Conservation (phyloP, 2,888 invertebrate genomes). For the Melinaea menophilus region DNA sequence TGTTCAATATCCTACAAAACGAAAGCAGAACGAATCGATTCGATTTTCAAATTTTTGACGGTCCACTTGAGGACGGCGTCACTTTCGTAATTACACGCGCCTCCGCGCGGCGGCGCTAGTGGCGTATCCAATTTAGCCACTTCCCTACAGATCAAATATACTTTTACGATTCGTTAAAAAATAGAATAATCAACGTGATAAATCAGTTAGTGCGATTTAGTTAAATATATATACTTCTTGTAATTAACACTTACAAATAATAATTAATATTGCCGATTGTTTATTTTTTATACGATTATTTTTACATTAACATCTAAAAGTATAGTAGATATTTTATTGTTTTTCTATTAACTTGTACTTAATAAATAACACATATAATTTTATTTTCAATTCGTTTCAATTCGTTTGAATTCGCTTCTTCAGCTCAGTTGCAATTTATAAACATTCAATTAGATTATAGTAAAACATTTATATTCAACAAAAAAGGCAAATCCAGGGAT, state of each 20-base stretch:
- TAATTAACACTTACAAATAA: no score
- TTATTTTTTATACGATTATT: no score
- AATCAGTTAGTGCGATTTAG: constrained; percentile 25
- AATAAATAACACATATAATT: no score
- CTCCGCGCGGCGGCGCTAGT: constrained; percentile 46
- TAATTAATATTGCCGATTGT: no score
- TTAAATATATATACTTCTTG: no score
- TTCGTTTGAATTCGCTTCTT: not conserved
- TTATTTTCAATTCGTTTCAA: not conserved
- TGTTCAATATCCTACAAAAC: constrained; percentile 30
- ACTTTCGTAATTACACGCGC: constrained; percentile 42
- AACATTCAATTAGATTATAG: constrained; percentile 46
- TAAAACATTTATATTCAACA: constrained; percentile 41
- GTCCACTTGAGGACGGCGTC: constrained; percentile 49
- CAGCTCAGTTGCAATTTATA: constrained; percentile 1
- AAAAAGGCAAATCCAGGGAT: constrained; percentile 60
- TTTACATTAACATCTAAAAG: no score
- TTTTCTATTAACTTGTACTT: no score
- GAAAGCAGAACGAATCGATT: constrained; percentile 45
- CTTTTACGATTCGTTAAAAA: constrained; percentile 13
- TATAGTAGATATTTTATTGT: no score
- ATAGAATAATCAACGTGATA: constrained; percentile 26
- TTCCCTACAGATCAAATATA: constrained; percentile 35
- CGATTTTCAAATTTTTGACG: constrained; percentile 58
- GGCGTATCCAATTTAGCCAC: constrained; percentile 33